Evolutionary conservation across 2,888 invertebrate genomes (phyloP).

Genomic region (Heliconius sara): DNA sequence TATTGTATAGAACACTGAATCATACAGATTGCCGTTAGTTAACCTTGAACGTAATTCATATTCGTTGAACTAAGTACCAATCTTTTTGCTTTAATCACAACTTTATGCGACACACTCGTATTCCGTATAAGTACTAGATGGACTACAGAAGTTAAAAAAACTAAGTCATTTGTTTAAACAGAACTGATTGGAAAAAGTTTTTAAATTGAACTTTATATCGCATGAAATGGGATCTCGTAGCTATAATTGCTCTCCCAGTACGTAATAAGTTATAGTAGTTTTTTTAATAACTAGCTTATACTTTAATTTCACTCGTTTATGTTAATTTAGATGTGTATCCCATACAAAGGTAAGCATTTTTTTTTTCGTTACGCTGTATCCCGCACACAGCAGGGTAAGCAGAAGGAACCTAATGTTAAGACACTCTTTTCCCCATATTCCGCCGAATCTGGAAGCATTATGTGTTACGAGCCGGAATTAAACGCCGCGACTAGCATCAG

Average conservation of each 20-base stretch:
- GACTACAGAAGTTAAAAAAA: slow-evolving; percentile 4
- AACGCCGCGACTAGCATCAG: too few relatives aligned
- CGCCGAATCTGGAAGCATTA: too few relatives aligned
- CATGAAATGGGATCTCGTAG: slow-evolving; percentile 47
- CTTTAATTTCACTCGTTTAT: not conserved
- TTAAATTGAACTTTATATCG: slow-evolving; percentile 57
- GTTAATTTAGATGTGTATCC: not conserved
- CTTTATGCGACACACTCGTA: not conserved
- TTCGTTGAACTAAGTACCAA: not conserved
- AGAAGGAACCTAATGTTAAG: too few relatives aligned
- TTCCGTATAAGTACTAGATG: not conserved
- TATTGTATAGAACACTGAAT: too few relatives aligned
- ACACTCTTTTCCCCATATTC: too few relatives aligned
- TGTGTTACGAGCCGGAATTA: too few relatives aligned
- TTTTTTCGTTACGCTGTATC: too few relatives aligned
- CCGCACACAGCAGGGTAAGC: too few relatives aligned
- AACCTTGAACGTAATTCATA: not conserved
- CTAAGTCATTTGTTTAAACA: slow-evolving; percentile 45
- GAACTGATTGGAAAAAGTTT: slow-evolving; percentile 64
- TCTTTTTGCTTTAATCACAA: not conserved
- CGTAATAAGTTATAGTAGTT: slow-evolving; percentile 12
- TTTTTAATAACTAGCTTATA: slow-evolving; percentile 11
- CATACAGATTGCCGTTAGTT: too few relatives aligned
- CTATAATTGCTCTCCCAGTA: slow-evolving; percentile 51
- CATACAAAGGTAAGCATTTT: not conserved